A percentile compares a stretch with the other conserved stretches of the same genome.
Conservation (phyloP, 2,113 vertebrate genomes). For the Oostethus manadensis region DNA sequence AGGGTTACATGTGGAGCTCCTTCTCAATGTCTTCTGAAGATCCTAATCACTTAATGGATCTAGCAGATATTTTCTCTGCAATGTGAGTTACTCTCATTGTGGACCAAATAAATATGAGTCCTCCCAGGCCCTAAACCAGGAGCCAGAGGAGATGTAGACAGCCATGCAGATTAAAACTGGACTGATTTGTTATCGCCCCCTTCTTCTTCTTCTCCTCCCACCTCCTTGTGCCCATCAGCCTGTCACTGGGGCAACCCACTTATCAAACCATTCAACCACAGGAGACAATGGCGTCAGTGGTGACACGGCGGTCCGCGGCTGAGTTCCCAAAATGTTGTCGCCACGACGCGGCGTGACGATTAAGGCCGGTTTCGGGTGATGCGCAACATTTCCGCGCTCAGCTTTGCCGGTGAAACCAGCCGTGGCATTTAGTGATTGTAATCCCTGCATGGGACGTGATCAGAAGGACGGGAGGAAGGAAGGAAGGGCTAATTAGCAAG, state of each 20-base stretch:
- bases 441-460: slow-evolving; percentile 17
- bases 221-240: slow-evolving; percentile 46
- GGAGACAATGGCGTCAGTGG: slow-evolving; percentile 46
- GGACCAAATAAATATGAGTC: slow-evolving; percentile 2
- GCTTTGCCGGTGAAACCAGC: slow-evolving; percentile 24
- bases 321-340: slow-evolving; percentile 25
- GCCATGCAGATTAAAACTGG: slow-evolving; percentile 42
- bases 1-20: not conserved
- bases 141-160: slow-evolving; percentile 30
- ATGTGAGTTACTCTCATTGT: not conserved
- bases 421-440: slow-evolving; percentile 22
- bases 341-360: not conserved
- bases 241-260: slow-evolving; percentile 64
- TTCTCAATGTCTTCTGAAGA: not conserved
- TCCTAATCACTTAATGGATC: not conserved
- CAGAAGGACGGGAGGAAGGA: slow-evolving; percentile 9
- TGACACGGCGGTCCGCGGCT: slow-evolving; percentile 37
- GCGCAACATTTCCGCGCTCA: slow-evolving; percentile 11
- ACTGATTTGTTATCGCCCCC: slow-evolving; percentile 58
- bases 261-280: slow-evolving; percentile 65
- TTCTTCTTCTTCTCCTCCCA: slow-evolving; percentile 14
- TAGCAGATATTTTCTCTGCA: not conserved
- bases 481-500: slow-evolving; percentile 27
- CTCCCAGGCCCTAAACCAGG: not conserved
- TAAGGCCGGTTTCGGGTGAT: too few relatives aligned